Conservation (phyloP, 2,888 invertebrate genomes). For the Deroplatys truncata region DNA sequence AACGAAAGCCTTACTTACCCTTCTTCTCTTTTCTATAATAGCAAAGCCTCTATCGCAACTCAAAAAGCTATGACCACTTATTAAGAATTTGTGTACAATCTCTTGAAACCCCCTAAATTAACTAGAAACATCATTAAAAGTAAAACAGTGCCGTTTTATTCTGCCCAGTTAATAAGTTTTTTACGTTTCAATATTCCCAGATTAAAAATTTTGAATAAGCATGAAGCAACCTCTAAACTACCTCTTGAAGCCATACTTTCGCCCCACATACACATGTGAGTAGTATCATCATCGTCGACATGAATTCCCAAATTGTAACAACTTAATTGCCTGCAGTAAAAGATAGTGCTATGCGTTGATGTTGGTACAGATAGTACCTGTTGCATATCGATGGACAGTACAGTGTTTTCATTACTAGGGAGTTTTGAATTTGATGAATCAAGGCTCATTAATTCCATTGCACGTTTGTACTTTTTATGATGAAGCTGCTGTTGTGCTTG, state of each 20-base stretch:
- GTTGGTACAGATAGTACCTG: neutral
- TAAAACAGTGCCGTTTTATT: neutral
- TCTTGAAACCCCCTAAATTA: neutral
- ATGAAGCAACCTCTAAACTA: neutral
- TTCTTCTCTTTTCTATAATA: neutral
- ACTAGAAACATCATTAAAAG: neutral
- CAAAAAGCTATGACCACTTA: neutral
- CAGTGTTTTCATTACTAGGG: no score
- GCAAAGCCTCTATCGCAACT: neutral
- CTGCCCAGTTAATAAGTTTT: neutral
- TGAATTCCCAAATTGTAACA: neutral
- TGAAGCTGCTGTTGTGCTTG: no score
- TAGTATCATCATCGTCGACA: neutral
- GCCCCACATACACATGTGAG: neutral
- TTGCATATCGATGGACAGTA: no score
- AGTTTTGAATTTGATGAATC: no score
- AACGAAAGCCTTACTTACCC: neutral
- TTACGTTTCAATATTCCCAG: neutral
- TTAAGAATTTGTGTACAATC: neutral
- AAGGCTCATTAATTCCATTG: no score
- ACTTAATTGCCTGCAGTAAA: neutral
- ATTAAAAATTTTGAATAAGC: neutral
- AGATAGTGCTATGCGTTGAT: neutral
- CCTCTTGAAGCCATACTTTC: neutral
- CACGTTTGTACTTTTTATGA: no score